phyloP scores from a whole-genome alignment of 2,888 invertebrate genomes.

The Atherix ibis region DNA sequence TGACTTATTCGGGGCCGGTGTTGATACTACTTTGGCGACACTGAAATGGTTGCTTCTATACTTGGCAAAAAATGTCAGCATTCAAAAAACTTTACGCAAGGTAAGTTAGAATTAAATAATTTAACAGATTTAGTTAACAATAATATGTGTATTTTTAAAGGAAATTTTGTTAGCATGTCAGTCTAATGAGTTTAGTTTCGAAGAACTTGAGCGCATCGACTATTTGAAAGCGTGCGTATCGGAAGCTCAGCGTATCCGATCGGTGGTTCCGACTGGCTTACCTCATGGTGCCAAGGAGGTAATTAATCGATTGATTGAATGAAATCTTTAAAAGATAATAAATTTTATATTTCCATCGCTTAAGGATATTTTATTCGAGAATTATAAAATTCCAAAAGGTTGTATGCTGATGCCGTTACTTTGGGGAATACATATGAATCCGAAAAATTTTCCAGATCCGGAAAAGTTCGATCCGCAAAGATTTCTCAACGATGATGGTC shows the following conservation, averaged over 20 bases:
- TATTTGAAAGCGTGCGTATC: conserved; percentile 47
- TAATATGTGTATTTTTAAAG: too few relatives aligned
- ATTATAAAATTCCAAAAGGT: conserved; percentile 50
- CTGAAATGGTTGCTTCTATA: conserved; percentile 68
- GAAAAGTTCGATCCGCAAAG: conserved; percentile 50
- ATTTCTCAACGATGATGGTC: conserved; percentile 49
- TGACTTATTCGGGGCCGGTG: conserved; percentile 73
- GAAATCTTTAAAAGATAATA: too few relatives aligned
- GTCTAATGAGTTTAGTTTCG: too few relatives aligned
- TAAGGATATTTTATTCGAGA: conserved; percentile 41
- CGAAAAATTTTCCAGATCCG: conserved; percentile 48
- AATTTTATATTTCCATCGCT: too few relatives aligned
- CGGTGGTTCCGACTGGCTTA: conserved; percentile 68
- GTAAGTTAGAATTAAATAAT: too few relatives aligned
- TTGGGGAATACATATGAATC: conserved; percentile 67
- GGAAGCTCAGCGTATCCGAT: conserved; percentile 63
- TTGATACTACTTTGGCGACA: conserved; percentile 68
- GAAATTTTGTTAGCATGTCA: too few relatives aligned
- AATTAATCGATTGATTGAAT: too few relatives aligned
- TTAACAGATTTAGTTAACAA: too few relatives aligned
- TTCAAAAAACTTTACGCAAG: conserved; percentile 35
- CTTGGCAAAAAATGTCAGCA: conserved; percentile 50
- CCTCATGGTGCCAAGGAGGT: conserved; percentile 58
- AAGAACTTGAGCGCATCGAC: conserved; percentile 21
- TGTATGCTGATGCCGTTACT: conserved; percentile 63